Conservation (phyloP, 30 jellyfish, hydroid and myxozoan genomes). For the Calvadosia cruxmelitensis region DNA sequence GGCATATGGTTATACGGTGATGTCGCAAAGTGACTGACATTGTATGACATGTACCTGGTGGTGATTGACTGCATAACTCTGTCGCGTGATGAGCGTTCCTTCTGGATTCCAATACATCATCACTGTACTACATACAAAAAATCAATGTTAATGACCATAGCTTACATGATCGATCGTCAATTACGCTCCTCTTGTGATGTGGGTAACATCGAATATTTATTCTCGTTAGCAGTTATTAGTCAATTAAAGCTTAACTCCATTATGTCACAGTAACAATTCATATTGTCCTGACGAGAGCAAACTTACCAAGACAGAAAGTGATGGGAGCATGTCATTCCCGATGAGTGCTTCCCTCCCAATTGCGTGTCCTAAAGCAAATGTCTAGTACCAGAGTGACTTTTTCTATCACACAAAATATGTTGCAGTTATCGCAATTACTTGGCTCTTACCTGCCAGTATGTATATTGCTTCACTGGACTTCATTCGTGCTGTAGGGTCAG, state of each 20-base stretch:
- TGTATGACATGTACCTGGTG: constrained; percentile 52
- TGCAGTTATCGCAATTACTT: no score
- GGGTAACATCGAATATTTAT: no score
- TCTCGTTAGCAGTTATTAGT: no score
- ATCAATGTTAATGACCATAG: no score
- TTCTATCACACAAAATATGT: no score
- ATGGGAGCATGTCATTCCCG: constrained; percentile 32
- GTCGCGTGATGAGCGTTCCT: constrained; percentile 63
- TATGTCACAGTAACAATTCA: no score
- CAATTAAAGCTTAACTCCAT: no score
- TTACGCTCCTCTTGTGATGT: no score
- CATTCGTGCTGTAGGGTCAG: constrained; percentile 66
- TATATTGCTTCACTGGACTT: constrained; percentile 76
- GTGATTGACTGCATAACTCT: constrained; percentile 61
- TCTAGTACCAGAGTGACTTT: neutral
- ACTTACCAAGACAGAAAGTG: constrained; percentile 77
- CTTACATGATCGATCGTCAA: no score
- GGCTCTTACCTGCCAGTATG: constrained; percentile 71
- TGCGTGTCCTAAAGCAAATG: constrained; percentile 65
- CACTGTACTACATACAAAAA: constrained; percentile 51
- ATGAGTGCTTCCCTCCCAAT: constrained; percentile 87
- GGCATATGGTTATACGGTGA: no score
- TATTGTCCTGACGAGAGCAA: no score
- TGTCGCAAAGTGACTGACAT: neutral
- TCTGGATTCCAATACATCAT: constrained; percentile 59